Base-by-base conservation (phyloP, 2,888 invertebrate species). In the Syritta pipiens region DNA sequence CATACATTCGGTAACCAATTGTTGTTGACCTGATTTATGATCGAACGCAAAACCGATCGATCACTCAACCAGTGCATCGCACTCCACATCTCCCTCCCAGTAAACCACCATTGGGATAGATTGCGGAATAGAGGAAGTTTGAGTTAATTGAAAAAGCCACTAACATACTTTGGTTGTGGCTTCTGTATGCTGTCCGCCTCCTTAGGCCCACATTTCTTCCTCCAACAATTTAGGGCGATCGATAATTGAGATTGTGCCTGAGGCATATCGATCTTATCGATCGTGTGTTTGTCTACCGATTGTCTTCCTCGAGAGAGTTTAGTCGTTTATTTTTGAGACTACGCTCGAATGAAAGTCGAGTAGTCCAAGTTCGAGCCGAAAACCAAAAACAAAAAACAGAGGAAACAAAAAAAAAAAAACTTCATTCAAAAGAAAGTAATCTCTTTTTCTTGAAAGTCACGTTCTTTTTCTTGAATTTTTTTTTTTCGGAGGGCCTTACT, bases 381-480 rank as follows among this genome's bases (percentile, higher is more conserved):
- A 69, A 49, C 48, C 57, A n/a, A n/a, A n/a, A n/a, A n/a, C n/a
- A n/a, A n/a, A n/a, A n/a, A n/a, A n/a, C n/a, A n/a, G n/a, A n/a
- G n/a, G n/a, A n/a, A n/a, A n/a, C n/a, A n/a, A n/a, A n/a, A n/a
- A n/a, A n/a, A n/a, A n/a, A n/a, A n/a, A n/a, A n/a, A n/a, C n/a
- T n/a, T n/a, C n/a, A n/a, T n/a, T n/a, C 35, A 30, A 72, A 72
- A 77, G 76, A 77, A 77, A 77, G 76, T 77, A 44, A 65, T 72
- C 63, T 68, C 49, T 42, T 67, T 74, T 69, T 76, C 55, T 69
- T 59, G 20, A 59, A 72, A 77, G 76, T 77, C 76, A 77, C 71
- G 76, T 72, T 77, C 72, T 72, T 65, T 19, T 63, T 44, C 49
- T 32, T 10, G 26, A 20, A n/a, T 44, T 22, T 48, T 35, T 30